These are phyloP conservation scores for Mandrillus leucophaeus DNA, from an alignment of 2,113 vertebrate species.

Conservation along the genomic window DNA sequence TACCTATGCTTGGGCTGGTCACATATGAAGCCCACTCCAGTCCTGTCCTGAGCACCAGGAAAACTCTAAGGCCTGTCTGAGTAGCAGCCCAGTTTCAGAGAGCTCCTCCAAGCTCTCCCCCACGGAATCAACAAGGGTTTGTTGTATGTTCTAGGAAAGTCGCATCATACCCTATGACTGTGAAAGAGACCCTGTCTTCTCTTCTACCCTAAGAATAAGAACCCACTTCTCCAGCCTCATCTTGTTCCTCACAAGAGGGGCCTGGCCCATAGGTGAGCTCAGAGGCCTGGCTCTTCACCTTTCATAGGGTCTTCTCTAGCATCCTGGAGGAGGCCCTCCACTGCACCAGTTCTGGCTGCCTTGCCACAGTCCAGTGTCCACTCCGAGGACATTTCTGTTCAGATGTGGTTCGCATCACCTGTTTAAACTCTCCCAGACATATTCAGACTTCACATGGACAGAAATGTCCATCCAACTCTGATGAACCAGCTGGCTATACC, in stretches of 20 bases:
- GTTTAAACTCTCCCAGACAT: not conserved
- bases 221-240: not conserved
- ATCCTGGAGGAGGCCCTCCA: not conserved
- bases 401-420: not conserved
- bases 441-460: not conserved
- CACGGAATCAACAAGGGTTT: not conserved
- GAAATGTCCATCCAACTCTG: not conserved
- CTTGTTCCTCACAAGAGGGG: not conserved
- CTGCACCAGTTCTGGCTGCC: not conserved
- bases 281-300: no score
- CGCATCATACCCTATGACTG: fast-evolving
- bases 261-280: not conserved
- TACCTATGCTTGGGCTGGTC: not conserved
- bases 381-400: not conserved
- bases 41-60: not conserved
- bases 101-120: not conserved
- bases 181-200: not conserved
- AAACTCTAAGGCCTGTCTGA: fast-evolving
- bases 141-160: not conserved
- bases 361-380: not conserved
- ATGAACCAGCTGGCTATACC: not conserved
- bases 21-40: not conserved
- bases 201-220: no score
- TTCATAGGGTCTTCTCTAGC: not conserved
- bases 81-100: not conserved